Evolutionary conservation across 2,888 invertebrate species (phyloP).

Genomic region (Sylvicola cinctus): DNA sequence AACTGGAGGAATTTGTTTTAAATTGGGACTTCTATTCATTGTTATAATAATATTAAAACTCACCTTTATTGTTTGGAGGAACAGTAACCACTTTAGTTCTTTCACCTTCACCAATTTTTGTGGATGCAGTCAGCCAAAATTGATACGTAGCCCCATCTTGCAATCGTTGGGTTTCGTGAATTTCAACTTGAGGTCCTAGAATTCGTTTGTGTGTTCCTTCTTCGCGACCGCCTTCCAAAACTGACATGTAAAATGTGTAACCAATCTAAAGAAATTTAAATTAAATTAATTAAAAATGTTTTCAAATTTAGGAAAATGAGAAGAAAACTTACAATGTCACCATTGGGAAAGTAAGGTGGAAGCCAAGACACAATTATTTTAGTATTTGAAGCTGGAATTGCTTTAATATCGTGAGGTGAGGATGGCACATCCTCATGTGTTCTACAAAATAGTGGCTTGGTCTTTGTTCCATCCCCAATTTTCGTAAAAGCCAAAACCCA

Average conservation of each 20-base stretch:
- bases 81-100: constrained; percentile 58
- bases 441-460: constrained; percentile 63
- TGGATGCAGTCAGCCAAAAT: constrained; percentile 53
- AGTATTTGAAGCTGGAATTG: constrained; percentile 64
- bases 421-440: constrained; percentile 86
- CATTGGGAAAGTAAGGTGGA: constrained; percentile 67
- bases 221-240: constrained; percentile 56
- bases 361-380: constrained; percentile 80
- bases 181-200: constrained; percentile 43
- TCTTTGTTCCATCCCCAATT: constrained; percentile 74
- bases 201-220: constrained; percentile 58
- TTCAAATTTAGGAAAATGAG: constrained; percentile 2
- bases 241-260: constrained; percentile 67
- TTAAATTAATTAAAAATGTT: neutral
- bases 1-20: constrained; percentile 30
- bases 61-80: constrained; percentile 41
- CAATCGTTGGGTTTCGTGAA: constrained; percentile 47
- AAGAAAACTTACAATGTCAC: constrained; percentile 38
- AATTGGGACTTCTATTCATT: too few relatives aligned
- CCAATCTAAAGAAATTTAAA: constrained; percentile 24
- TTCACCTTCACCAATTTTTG: constrained; percentile 66
- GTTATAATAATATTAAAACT: too few relatives aligned
- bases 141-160: constrained; percentile 55
- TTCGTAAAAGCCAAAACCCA: constrained; percentile 75
- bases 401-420: constrained; percentile 77